Evolutionary conservation across 1,140 invertebrate species (phyloP), one percentile per base, ranked within the genome.

Genomic region (Acromyrmex echinatior): DNA sequence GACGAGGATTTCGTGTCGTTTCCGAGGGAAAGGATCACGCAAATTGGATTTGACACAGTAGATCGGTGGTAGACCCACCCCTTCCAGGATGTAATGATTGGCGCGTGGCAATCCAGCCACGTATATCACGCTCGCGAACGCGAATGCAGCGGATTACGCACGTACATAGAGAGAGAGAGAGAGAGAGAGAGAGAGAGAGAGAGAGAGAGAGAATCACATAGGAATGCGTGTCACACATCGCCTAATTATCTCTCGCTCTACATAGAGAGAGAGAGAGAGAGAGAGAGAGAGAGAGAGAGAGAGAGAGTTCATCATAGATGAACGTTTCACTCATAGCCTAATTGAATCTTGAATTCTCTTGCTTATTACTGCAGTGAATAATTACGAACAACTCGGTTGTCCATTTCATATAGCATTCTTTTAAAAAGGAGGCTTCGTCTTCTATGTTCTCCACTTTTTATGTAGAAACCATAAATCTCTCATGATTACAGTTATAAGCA

Each of bases 41-140:
- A 88, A 91, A 88, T 91, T 73, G 86, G 86, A 87, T 91, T 91
- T 86, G 89, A 91, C 90, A 90, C 76, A 91, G 86, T 66, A 70
- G 81, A 91, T 90, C 86, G 60, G 18, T 56, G 76, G 87, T 81
- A 63, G 60, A 73, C 25, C 45, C 76, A 66, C 71, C 77, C 49
- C 60, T 78, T 51, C 25, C 28, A 65, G 71, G 56, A 68, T 63
- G 70, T 91, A 91, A 91, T 86, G 74, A 76, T 88, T 35, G 89
- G 81, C 89, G 89, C 90, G 89, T 90, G 90, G 76, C 90, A 53
- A 56, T 12, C 80, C 78, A 58, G 60, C 84, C 28, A 31, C 25
- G 25, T 1, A 21, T 25, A 25, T 56, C 16, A 21, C 77, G 25
- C n/a, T 10, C 9, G 25, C n/a, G 31, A 21, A 35, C 65, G 49